A percentile compares a stretch with the other conserved stretches of the same genome.
Evolutionary conservation across 2,888 invertebrate species (phyloP).

Genomic region (Noctua comes): DNA sequence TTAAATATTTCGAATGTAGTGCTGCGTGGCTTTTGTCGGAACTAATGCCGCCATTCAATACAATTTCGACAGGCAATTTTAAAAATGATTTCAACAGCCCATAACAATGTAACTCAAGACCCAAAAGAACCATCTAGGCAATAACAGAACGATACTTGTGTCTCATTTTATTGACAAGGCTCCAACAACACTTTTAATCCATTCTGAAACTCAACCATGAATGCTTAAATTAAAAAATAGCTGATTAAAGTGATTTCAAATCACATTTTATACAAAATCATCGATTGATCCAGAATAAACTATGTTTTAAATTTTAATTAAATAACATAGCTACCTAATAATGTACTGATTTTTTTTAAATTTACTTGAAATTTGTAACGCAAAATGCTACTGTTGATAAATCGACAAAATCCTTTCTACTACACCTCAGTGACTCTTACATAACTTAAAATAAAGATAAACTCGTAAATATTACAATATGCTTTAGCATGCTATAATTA

Average conservation of each 20-base stretch:
- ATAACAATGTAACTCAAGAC: neutral
- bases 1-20: constrained; percentile 40
- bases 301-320: neutral
- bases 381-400: neutral
- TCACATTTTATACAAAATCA: constrained; percentile 21
- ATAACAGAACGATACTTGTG: constrained; percentile 21
- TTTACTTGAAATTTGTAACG: constrained; percentile 9
- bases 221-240: neutral
- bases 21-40: neutral
- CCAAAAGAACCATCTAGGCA: neutral
- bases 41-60: neutral
- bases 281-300: neutral
- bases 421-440: constrained; percentile 12
- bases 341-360: too few relatives aligned
- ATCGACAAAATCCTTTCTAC: neutral
- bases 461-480: constrained; percentile 31
- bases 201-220: neutral
- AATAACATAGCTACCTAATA: constrained; percentile 27
- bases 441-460: constrained; percentile 8
- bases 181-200: constrained; percentile 18
- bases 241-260: constrained; percentile 7
- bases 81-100: neutral
- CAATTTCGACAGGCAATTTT: neutral
- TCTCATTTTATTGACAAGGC: constrained; percentile 18
- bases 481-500: constrained; percentile 29